Percentiles rank a stretch among this genome's conserved stretches.
These are phyloP conservation scores for Spongilla lacustris DNA, from an alignment of 37 sponge, comb jelly and placozoan genomes.

Conservation along the genomic window DNA sequence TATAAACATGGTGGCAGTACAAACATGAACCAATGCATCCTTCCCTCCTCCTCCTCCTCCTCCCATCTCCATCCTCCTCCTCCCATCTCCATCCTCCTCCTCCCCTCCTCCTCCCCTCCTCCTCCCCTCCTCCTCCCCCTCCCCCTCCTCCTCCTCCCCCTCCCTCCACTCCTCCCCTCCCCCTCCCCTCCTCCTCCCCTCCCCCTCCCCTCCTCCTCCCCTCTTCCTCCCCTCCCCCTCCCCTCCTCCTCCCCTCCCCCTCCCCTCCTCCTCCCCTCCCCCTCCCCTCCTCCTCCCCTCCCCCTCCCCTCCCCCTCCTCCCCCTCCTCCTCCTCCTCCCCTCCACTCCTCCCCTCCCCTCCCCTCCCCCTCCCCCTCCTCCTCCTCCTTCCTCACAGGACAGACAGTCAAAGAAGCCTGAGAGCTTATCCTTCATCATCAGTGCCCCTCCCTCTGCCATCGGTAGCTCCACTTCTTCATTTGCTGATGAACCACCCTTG, in stretches of 20 bases:
- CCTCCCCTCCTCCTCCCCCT: constrained; percentile 9
- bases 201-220: neutral
- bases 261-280: neutral
- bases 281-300: neutral
- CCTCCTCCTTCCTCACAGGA: neutral
- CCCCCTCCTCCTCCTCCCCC: constrained; percentile 11
- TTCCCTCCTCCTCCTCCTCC: neutral
- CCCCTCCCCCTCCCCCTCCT: neutral
- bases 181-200: neutral
- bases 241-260: neutral
- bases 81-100: neutral
- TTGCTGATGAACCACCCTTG: neutral
- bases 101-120: neutral
- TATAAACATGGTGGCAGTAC: neutral
- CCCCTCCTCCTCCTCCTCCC: constrained; percentile 6
- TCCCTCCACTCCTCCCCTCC: constrained; percentile 21
- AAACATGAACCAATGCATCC: no score
- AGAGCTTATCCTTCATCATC: neutral
- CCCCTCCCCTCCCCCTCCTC: constrained; percentile 11
- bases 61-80: neutral
- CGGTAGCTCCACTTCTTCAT: neutral
- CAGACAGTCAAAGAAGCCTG: neutral
- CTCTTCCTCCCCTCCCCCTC: no score
- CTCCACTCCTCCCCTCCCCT: constrained; percentile 1
- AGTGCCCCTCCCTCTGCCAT: neutral